phyloP scores from a whole-genome alignment of 2,797 vertebrate genomes.

The Pelodytes ibericus region DNA sequence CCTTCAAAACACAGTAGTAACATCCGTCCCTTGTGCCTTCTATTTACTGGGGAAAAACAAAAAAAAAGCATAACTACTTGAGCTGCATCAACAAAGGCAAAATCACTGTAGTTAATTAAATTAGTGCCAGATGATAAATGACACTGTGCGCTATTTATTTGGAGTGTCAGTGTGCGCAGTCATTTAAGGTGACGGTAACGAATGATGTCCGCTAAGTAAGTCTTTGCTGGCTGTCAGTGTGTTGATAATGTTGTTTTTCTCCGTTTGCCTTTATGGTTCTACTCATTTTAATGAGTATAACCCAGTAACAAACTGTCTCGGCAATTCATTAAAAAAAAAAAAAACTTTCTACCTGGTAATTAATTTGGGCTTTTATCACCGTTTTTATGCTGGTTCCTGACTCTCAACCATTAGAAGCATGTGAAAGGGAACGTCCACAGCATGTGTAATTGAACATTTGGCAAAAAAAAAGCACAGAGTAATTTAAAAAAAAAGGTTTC shows the following conservation, averaged over 20 bases:
- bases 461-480: conserved; percentile 25
- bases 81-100: conserved; percentile 50
- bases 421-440: conserved; percentile 21
- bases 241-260: conserved; percentile 15
- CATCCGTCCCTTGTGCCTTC: conserved; percentile 4
- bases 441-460: conserved; percentile 50
- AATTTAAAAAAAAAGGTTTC: conserved; percentile 36
- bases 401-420: conserved; percentile 32
- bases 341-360: conserved; percentile 51
- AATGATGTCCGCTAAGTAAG: conserved; percentile 52
- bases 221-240: conserved; percentile 15
- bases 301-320: conserved; percentile 42
- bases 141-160: conserved; percentile 51
- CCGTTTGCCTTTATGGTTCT: conserved; percentile 19
- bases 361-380: conserved; percentile 47
- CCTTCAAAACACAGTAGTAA: conserved; percentile 33
- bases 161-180: conserved; percentile 44
- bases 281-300: conserved; percentile 53
- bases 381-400: conserved; percentile 34
- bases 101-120: conserved; percentile 54
- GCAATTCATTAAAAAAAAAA: conserved; percentile 37
- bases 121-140: conserved; percentile 51
- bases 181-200: conserved; percentile 50
- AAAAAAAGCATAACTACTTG: conserved; percentile 18
- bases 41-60: too few relatives aligned